Evolutionary conservation across 2,797 vertebrate genomes (phyloP), one percentile per base, ranked within the genome.

Genomic region (Tiaroga cobitis): DNA sequence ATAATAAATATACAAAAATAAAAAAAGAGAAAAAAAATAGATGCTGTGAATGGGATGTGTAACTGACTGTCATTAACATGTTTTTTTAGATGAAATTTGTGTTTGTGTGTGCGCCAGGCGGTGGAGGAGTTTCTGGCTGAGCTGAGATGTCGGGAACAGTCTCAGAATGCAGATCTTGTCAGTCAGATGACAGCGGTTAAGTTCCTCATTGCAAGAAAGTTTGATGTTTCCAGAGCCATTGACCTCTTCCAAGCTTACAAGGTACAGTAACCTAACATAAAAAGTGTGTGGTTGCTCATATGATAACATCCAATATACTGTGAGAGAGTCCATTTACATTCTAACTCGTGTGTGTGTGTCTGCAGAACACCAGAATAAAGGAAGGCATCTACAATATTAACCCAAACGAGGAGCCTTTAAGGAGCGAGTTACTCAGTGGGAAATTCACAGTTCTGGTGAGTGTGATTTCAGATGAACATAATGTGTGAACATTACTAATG

Each of bases 391-490:
- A 96, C 88, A 95, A 96, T 88, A 96, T 97, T 87, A 95, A 96
- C 90, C 96, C 96, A 24, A 94, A 96, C 34, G 96, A 97, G 92
- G 95, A 97, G 92, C 96, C 96, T 11, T 92, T 97, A 43, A 94
- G 95, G 88, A 95, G 94, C 29, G 96, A 97, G 92, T 91, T 97
- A 83, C 90, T 96, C 69, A 94, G 93, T 91, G 96, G 96, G 24
- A 97, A 97, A 92, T 97, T 97, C 89, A 97, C 96, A 21, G 96
- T 97, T 86, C 91, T 97, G 94, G 96, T 96, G 90, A 95, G 95
- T 92, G 4, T 1, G 32, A n/a, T 65, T 34, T 34, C 24, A 72
- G 43, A 26, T 63, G 3, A 34, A 16, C 18, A 13, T 56, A 49
- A 32, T 49, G 46, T 78, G 24, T 77, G 43, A 74, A 46, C 39